phyloP scores from a whole-genome alignment of 2,888 invertebrate species.

The Cantharis rustica region DNA sequence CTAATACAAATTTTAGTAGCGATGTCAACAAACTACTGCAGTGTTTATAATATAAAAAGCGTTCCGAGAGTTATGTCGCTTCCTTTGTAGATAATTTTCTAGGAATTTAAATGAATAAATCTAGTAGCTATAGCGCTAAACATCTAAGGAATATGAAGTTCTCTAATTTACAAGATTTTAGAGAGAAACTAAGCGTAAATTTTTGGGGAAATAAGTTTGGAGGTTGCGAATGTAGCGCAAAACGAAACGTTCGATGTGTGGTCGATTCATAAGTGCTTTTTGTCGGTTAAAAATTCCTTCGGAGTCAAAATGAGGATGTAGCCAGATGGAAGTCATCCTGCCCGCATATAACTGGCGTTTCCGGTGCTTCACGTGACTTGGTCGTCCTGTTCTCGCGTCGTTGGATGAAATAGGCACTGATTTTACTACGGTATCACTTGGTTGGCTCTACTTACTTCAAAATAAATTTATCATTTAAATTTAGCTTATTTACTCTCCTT shows the following conservation, averaged over 20 bases:
- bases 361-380: conserved; percentile 57
- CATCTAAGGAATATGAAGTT: background rate
- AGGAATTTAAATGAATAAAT: conserved; percentile 17
- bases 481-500: conserved; percentile 18
- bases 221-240: conserved; percentile 15
- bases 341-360: conserved; percentile 63
- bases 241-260: conserved; percentile 21
- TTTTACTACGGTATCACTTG: conserved; percentile 20
- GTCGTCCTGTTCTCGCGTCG: conserved; percentile 54
- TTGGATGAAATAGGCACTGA: conserved; percentile 25
- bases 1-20: conserved; percentile 6
- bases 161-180: background rate
- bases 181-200: background rate
- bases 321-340: conserved; percentile 56
- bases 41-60: conserved; percentile 12
- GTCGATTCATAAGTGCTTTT: conserved; percentile 38
- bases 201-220: background rate
- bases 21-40: conserved; percentile 17
- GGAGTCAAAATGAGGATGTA: conserved; percentile 53
- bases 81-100: conserved; percentile 22
- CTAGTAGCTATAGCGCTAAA: conserved; percentile 6
- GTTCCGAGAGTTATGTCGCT: conserved; percentile 10
- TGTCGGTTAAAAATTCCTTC: conserved; percentile 52
- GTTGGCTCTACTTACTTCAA: conserved; percentile 4
- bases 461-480: conserved; percentile 16